These are phyloP conservation scores for Urophycis tenuis DNA, from an alignment of 2,797 vertebrate species.

Conservation along the genomic window DNA sequence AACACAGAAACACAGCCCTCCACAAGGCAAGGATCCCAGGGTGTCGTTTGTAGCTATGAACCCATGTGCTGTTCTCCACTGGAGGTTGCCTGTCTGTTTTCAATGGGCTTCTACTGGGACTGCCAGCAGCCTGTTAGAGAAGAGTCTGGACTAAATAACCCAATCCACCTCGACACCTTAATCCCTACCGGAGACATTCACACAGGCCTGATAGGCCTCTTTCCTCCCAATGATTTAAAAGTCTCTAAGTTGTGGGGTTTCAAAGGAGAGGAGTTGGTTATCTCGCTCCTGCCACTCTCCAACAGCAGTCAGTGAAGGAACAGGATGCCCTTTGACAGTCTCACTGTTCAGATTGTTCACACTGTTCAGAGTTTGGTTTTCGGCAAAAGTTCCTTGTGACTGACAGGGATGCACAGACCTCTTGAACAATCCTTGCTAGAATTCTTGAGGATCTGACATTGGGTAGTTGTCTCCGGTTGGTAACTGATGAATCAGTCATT, in stretches of 20 bases:
- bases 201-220: background rate
- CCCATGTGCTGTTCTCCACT: background rate
- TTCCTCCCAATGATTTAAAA: background rate
- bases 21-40: background rate
- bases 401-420: too few species aligned
- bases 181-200: background rate
- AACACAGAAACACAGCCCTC: background rate
- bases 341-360: background rate
- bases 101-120: too few species aligned
- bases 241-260: background rate
- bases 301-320: background rate
- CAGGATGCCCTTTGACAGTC: background rate
- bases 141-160: background rate
- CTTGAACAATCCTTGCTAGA: background rate
- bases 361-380: background rate
- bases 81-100: background rate
- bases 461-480: background rate
- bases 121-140: background rate
- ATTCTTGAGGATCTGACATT: background rate
- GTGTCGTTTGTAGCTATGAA: background rate
- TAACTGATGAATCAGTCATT: background rate
- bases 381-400: background rate
- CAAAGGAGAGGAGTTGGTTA: background rate
- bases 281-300: background rate
- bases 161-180: background rate